Percentiles rank a stretch among this genome's conserved stretches.
phyloP scores from a whole-genome alignment of 1,140 invertebrate species.

The Cepaea nemoralis region DNA sequence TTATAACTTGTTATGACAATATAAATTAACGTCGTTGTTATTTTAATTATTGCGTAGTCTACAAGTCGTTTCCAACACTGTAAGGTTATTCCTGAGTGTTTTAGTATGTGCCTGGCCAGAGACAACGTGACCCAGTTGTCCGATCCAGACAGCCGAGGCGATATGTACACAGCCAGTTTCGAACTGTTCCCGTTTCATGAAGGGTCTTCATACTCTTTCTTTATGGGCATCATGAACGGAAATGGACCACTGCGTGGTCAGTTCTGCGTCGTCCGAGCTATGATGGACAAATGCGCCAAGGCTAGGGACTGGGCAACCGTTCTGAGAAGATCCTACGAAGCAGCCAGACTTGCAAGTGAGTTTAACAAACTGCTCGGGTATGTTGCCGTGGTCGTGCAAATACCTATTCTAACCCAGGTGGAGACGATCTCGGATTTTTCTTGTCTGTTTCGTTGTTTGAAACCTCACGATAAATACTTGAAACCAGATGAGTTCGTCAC shows the following conservation, averaged over 20 bases:
- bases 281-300: constrained; percentile 13
- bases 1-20: no score
- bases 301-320: constrained; percentile 26
- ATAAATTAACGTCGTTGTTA: no score
- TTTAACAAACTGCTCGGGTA: constrained; percentile 38
- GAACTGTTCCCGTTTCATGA: constrained; percentile 46
- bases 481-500: constrained; percentile 40
- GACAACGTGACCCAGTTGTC: constrained; percentile 46
- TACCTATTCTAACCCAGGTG: constrained; percentile 42
- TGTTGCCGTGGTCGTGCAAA: constrained; percentile 31
- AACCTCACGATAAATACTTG: constrained; percentile 43
- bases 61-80: no score
- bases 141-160: constrained; percentile 21
- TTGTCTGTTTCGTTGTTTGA: constrained; percentile 31
- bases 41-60: no score
- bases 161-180: constrained; percentile 45
- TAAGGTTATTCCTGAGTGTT: no score
- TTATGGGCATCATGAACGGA: constrained; percentile 43
- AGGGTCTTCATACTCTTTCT: background rate
- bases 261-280: constrained; percentile 47
- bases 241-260: constrained; percentile 43
- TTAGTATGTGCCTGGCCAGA: constrained; percentile 43
- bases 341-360: constrained; percentile 10
- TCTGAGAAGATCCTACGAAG: constrained; percentile 8
- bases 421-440: constrained; percentile 45